These are phyloP conservation scores for Pherbina coryleti DNA, from an alignment of 2,888 invertebrate species.

Conservation along the genomic window DNA sequence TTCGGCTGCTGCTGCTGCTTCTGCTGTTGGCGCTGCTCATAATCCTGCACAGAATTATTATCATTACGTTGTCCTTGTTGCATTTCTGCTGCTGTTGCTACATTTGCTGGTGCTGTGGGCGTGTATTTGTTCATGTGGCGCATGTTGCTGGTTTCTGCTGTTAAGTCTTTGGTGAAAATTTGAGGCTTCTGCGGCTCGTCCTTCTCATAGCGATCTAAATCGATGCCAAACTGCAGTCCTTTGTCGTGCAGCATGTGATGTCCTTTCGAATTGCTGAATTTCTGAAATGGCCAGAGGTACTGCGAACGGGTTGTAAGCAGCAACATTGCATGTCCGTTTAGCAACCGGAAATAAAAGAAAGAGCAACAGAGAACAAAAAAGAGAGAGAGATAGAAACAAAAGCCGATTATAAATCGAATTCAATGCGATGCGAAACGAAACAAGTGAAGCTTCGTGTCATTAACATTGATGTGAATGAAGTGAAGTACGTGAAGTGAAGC, in stretches of 20 bases:
- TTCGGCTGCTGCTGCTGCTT: constrained; percentile 40
- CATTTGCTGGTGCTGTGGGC: constrained; percentile 29
- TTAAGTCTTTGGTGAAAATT: constrained; percentile 53
- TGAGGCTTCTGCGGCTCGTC: constrained; percentile 61
- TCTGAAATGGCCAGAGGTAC: constrained; percentile 88
- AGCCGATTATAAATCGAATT: constrained; percentile 26
- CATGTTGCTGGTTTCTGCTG: constrained; percentile 31
- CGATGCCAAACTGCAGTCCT: constrained; percentile 68
- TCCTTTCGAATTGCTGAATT: constrained; percentile 78
- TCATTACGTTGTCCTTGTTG: constrained; percentile 29
- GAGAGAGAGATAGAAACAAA: constrained; percentile 15
- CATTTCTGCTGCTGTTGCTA: constrained; percentile 23
- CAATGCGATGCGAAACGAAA: constrained; percentile 1
- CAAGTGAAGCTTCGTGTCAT: constrained; percentile 23
- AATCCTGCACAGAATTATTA: constrained; percentile 42
- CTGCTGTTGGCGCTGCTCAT: constrained; percentile 43
- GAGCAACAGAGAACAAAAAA: background rate
- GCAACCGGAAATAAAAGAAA: background rate
- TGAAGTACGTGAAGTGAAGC: constrained; percentile 4
- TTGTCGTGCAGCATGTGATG: constrained; percentile 76
- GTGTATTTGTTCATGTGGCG: constrained; percentile 37
- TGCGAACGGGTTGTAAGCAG: constrained; percentile 63
- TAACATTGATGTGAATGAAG: constrained; percentile 17
- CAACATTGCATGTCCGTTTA: constrained; percentile 2
- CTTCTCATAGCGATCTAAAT: constrained; percentile 65